These are phyloP conservation scores for Girardia tigrina DNA, from an alignment of 2,888 invertebrate species.

Conservation along the genomic window DNA sequence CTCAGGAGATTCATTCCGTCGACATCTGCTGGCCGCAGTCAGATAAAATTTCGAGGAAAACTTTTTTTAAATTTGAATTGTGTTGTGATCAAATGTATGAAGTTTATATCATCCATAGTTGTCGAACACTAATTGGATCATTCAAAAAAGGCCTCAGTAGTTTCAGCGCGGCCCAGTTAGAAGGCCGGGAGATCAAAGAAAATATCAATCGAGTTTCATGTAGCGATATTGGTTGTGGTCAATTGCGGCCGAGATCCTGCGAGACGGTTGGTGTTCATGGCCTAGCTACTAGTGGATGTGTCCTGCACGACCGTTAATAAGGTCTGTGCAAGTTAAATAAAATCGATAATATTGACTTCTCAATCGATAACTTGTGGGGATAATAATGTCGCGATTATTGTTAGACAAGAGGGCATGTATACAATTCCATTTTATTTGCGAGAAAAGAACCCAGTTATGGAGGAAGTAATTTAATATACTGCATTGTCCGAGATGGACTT, in stretches of 20 bases:
- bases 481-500: constrained; percentile 85
- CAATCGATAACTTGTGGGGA: constrained; percentile 1
- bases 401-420: constrained; percentile 99
- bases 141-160: constrained; percentile 69
- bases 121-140: constrained; percentile 87
- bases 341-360: constrained; percentile 21
- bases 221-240: too few species aligned
- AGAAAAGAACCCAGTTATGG: constrained; percentile 80
- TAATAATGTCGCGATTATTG: constrained; percentile 55
- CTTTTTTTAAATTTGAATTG: too few species aligned
- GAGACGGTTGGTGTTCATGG: constrained; percentile 79
- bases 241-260: constrained; percentile 83
- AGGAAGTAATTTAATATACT: constrained; percentile 65
- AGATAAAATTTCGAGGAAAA: too few species aligned
- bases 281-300: constrained; percentile 65
- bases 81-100: too few species aligned
- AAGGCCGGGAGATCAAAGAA: constrained; percentile 72
- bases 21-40: too few species aligned
- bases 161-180: constrained; percentile 71
- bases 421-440: constrained; percentile 88
- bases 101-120: constrained; percentile 75
- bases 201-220: constrained; percentile 57
- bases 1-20: too few species aligned
- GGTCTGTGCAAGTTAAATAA: constrained; percentile 42
- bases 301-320: constrained; percentile 50